phyloP scores from a whole-genome alignment of 1,140 invertebrate species.

The Anoplophora glabripennis region DNA sequence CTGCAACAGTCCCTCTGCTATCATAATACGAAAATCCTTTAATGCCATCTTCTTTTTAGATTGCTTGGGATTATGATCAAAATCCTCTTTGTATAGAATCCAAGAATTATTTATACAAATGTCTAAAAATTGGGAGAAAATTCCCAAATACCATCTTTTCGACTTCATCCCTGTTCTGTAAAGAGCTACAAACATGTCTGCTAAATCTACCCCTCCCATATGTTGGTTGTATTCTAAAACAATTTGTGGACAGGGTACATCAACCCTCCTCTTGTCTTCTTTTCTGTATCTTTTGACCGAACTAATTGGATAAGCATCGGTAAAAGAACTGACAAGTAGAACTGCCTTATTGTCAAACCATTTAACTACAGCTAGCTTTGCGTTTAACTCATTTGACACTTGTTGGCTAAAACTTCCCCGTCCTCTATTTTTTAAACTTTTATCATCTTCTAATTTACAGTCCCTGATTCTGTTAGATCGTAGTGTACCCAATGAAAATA shows the following conservation, averaged over 20 bases:
- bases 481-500: conserved; percentile 11
- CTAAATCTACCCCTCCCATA: conserved; percentile 23
- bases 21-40: no score
- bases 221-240: conserved; percentile 18
- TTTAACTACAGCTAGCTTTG: not conserved
- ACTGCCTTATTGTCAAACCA: not conserved
- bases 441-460: not conserved
- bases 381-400: no score
- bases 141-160: conserved; percentile 13
- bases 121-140: conserved; percentile 15
- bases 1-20: no score
- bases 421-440: not conserved
- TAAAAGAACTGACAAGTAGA: not conserved
- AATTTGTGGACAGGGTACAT: conserved; percentile 8
- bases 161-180: conserved; percentile 3
- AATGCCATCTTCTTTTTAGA: no score
- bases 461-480: not conserved
- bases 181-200: conserved; percentile 18
- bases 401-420: conserved; percentile 24
- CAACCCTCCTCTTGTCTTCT: not conserved
- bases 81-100: not conserved
- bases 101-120: not conserved
- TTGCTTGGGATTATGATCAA: no score
- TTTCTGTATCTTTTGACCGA: not conserved
- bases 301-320: no score